Base-by-base conservation (phyloP, 2,113 vertebrate genomes). In the Plotosus lineatus region DNA sequence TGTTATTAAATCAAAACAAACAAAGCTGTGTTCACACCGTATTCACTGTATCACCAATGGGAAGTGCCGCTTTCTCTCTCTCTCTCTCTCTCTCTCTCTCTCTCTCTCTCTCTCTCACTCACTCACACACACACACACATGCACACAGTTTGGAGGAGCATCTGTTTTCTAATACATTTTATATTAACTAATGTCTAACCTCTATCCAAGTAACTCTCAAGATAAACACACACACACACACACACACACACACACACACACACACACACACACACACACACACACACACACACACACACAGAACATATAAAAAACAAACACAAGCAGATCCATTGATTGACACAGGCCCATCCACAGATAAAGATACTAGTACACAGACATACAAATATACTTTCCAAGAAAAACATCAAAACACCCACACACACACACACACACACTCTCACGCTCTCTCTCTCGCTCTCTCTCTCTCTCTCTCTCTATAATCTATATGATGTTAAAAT, bases 1-100 rank as follows among this genome's bases (percentile, higher is more conserved):
- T 82, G 58, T 66, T 2, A 42, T 84, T 56, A 55, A 75, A 71
- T 14, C 80, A 44, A 82, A 73, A 82, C 73, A 82, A 84, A 60
- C 46, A 76, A 72, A 81, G 33, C 40, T 55, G 73, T 77, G 46
- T 72, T n/a, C n/a, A n/a, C n/a, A n/a, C 50, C 7, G 66, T 4
- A 46, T 56, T 51, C 73, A 75, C 42, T 48, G 80, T 31, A 3
- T 21, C 71, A 23, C 71, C 48, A 23, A 11, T 10, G 21, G 38
- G 48, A 75, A 55, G 28, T 51, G 55, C 31, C 17, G 19, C 17
- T 51, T 8, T 10, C 28, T 28, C 21, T 17, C 17, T 23, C 15
- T n/a, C 72, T 53, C 46, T 33, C 17, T 51, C 9, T 10, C 28
- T 28, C 21, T 17, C 17, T 23, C 15, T n/a, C 72, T 53, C 46